Evolutionary conservation across 2,888 invertebrate genomes (phyloP).

Genomic region (Terebella lapidaria): DNA sequence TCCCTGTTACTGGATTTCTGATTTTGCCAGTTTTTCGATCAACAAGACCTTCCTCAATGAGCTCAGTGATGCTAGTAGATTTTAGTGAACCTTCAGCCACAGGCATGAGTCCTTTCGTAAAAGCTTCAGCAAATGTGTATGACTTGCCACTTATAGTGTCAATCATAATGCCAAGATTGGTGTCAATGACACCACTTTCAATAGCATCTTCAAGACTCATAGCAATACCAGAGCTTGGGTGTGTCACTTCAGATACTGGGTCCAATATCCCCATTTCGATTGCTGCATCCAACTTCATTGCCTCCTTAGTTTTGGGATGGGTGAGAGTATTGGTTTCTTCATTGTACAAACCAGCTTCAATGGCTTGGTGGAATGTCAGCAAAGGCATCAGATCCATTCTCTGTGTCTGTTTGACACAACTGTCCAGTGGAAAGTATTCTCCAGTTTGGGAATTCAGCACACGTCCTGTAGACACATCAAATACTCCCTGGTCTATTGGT

Average conservation of each 20-base stretch:
- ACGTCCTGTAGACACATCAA: conserved; percentile 57
- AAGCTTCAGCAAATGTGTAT: conserved; percentile 71
- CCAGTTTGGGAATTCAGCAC: conserved; percentile 66
- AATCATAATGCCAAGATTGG: conserved; percentile 53
- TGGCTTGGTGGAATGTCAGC: conserved; percentile 53
- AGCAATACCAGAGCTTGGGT: conserved; percentile 18
- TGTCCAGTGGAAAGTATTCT: conserved; percentile 68
- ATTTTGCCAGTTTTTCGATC: conserved; percentile 62
- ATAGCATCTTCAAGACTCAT: conserved; percentile 69
- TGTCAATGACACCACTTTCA: conserved; percentile 53
- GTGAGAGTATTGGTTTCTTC: conserved; percentile 37
- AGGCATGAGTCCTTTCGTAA: conserved; percentile 64
- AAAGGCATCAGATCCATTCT: neutral
- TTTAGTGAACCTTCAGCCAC: conserved; percentile 1
- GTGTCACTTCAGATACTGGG: conserved; percentile 7
- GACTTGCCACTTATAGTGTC: conserved; percentile 57
- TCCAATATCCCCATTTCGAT: conserved; percentile 71
- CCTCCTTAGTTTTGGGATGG: conserved; percentile 69
- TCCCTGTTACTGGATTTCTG: conserved; percentile 25
- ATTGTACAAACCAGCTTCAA: conserved; percentile 40
- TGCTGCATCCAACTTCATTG: conserved; percentile 74
- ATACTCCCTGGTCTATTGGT: conserved; percentile 58
- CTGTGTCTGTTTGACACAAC: neutral
- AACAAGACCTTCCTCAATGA: conserved; percentile 51
- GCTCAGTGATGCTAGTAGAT: conserved; percentile 57